Base-by-base conservation (phyloP, 2,113 vertebrate genomes). In the Alligator sinensis region DNA sequence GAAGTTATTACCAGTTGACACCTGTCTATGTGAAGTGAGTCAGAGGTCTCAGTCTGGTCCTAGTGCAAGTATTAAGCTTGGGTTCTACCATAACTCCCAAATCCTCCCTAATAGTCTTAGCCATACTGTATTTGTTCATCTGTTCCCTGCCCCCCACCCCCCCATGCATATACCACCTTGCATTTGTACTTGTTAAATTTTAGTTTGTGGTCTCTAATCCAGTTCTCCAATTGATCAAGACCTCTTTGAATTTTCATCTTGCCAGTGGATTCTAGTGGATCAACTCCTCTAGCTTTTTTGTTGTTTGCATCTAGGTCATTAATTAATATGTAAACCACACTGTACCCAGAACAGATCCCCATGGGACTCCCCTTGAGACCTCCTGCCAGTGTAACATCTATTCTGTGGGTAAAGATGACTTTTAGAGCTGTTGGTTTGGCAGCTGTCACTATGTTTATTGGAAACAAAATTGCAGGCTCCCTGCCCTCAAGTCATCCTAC, bases 291-390 rank as follows among this genome's bases (percentile, higher is more conserved):
- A 47, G 47, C 47, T 9, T 47, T 47, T 47, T 47, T 47, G 47
- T 47, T 47, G 47, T 47, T 47, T 47, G 47, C 47, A 47, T 47
- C 47, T 47, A 47, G 7, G 47, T 47, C 47, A 47, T 47, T 47
- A 47, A 47, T 47, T 47, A 47, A 47, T 47, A 8, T 47, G 47
- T 47, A 47, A 47, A 47, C 47, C 63, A 0, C 28, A 2, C 72
- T 14, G 38, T 1, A 47, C 47, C 77, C 5, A 2, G 66, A 6
- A 25, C 54, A 6, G 27, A 18, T 4, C 3, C 0, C 38, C 2
- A 22, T 47, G 47, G 47, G 9, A 47, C 47, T 47, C 47, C 47
- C 47, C 47, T 47, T 47, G 47, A 47, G 9, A 27, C 78, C 54
- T 14, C 13, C 30, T 60, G 80, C 83, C 8, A 0, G 2, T 6